A percentile compares a stretch with the other conserved stretches of the same genome.
Evolutionary conservation across 1,140 invertebrate species (phyloP).

Genomic region (Zaprionus kolodkinae): DNA sequence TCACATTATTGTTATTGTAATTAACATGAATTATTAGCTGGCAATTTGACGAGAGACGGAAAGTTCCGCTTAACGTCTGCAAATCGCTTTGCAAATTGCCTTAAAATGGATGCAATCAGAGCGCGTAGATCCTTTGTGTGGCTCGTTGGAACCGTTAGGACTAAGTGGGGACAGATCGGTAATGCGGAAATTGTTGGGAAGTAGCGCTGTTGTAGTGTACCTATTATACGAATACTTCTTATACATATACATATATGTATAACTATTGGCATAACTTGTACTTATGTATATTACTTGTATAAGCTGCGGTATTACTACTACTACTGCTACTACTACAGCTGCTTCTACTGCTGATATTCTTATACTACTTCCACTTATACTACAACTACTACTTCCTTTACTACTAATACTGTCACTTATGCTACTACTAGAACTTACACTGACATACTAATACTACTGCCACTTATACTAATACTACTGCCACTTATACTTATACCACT

Average conservation of each 20-base stretch:
- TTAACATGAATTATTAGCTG: neutral
- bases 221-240: neutral
- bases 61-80: neutral
- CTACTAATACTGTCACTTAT: neutral
- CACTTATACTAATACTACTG: too few relatives aligned
- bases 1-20: constrained; percentile 1
- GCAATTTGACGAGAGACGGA: neutral
- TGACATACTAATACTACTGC: neutral
- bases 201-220: neutral
- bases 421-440: neutral
- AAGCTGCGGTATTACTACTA: too few relatives aligned
- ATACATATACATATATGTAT: too few relatives aligned
- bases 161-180: neutral
- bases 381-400: neutral
- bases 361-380: too few relatives aligned
- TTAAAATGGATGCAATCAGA: neutral
- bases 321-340: too few relatives aligned
- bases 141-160: neutral
- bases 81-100: constrained; percentile 9
- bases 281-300: neutral
- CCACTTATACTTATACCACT: neutral
- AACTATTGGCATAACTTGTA: neutral
- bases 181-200: neutral
- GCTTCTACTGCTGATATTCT: too few relatives aligned
- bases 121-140: neutral